phyloP scores from a whole-genome alignment of 1,140 invertebrate species.

The Heliconius melpomene region DNA sequence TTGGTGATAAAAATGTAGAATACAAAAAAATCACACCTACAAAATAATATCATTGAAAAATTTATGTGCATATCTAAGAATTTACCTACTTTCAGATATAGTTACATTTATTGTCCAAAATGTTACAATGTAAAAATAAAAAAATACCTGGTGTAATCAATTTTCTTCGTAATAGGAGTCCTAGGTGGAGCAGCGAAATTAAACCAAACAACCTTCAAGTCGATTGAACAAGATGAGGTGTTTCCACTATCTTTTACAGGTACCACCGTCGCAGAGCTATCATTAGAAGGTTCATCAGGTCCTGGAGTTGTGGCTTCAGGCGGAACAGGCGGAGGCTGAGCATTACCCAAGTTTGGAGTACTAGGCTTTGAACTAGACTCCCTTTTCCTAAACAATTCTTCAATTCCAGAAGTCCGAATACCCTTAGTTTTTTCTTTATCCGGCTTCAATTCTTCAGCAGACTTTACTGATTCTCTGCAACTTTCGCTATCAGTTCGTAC shows the following conservation, averaged over 20 bases:
- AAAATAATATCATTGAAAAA: too few species aligned
- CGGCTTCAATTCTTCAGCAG: slow-evolving; percentile 78
- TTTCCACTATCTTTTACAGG: slow-evolving; percentile 83
- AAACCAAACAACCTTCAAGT: slow-evolving; percentile 96
- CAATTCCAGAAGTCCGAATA: slow-evolving; percentile 69
- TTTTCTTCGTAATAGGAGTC: slow-evolving; percentile 96
- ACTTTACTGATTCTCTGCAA: slow-evolving; percentile 78
- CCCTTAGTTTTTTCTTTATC: slow-evolving; percentile 66
- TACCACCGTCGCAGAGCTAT: slow-evolving; percentile 65
- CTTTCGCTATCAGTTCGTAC: slow-evolving; percentile 70
- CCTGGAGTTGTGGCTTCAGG: slow-evolving; percentile 60
- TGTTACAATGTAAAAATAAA: not conserved
- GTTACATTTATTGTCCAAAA: not conserved
- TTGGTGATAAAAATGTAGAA: too few species aligned
- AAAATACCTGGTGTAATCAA: slow-evolving; percentile 92
- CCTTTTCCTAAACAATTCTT: slow-evolving; percentile 78
- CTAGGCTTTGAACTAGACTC: slow-evolving; percentile 78
- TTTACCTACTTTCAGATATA: not conserved
- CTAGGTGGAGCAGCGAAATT: slow-evolving; percentile 98
- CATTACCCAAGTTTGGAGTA: slow-evolving; percentile 72
- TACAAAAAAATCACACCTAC: too few species aligned
- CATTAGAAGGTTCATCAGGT: slow-evolving; percentile 62
- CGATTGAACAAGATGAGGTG: slow-evolving; percentile 90
- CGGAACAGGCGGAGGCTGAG: slow-evolving; percentile 62
- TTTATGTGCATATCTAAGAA: too few species aligned